These are phyloP conservation scores for Neosilurus mollespiculum DNA, from an alignment of 2,797 vertebrate species.

Conservation along the genomic window DNA sequence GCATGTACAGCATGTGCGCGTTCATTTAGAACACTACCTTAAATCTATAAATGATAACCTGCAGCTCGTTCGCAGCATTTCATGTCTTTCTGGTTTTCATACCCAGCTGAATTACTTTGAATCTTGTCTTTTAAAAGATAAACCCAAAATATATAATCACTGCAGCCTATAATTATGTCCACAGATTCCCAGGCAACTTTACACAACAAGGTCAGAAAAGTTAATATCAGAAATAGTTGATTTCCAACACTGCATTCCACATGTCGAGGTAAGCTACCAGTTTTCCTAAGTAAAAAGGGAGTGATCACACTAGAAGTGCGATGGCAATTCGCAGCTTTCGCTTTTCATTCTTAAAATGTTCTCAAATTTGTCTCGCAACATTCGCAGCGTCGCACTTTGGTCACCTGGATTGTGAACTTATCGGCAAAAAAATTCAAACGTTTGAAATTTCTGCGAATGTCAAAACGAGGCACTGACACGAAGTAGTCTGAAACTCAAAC, in stretches of 20 bases:
- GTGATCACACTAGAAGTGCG: too few species aligned
- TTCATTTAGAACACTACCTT: slow-evolving; percentile 15
- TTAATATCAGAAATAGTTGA: slow-evolving; percentile 72
- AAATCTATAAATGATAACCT: slow-evolving; percentile 24
- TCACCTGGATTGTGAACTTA: too few species aligned
- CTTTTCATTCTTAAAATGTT: too few species aligned
- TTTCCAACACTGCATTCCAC: slow-evolving; percentile 72
- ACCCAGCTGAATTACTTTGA: slow-evolving; percentile 11
- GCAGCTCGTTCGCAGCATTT: slow-evolving; percentile 43
- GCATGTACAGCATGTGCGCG: background rate
- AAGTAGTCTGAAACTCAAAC: too few species aligned
- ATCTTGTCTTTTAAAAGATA: slow-evolving; percentile 43
- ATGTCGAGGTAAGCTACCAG: slow-evolving; percentile 26
- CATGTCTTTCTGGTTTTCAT: slow-evolving; percentile 26
- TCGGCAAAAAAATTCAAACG: too few species aligned
- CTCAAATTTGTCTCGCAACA: too few species aligned
- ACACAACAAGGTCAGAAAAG: slow-evolving; percentile 78
- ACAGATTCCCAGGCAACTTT: slow-evolving; percentile 81
- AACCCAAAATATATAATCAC: slow-evolving; percentile 26
- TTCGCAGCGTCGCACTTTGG: too few species aligned
- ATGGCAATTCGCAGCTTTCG: too few species aligned
- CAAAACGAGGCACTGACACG: too few species aligned
- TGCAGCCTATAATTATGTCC: slow-evolving; percentile 30
- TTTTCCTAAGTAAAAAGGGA: background rate
- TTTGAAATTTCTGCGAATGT: too few species aligned